Evolutionary conservation across 2,113 vertebrate genomes (phyloP), one percentile per base, ranked within the genome.

Genomic region (Ursus arctos): DNA sequence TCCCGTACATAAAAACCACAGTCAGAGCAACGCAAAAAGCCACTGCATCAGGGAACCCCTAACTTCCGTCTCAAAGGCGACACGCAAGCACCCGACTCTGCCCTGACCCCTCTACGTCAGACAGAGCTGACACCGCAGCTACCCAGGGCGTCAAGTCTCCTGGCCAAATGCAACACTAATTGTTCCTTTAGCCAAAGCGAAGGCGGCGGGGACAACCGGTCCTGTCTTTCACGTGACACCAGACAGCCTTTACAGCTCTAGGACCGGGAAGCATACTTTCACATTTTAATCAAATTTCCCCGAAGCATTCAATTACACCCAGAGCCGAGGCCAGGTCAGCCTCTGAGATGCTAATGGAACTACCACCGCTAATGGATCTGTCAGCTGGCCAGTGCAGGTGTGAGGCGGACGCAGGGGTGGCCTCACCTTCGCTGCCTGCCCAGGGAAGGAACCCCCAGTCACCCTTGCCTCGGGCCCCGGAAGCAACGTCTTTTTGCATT

Each of bases 251-350:
- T 22, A 24, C 11, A 82, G 88, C 57, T 86, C 57, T 49, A 40
- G 2, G 89, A 63, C 49, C 40, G n/a, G 36, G 95, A 94, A 96
- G 22, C 96, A 69, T 81, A 95, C 94, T 95, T 90, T 40, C 67
- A 85, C 76, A 55, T 97, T 97, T 97, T 95, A 93, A 94, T 97
- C 88, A 95, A 59, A 85, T 96, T 97, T 95, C 83, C 71, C 93
- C 84, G 69, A n/a, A 83, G 83, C 55, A 86, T 86, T 91, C 53
- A 61, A 24, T 94, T 57, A 84, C 3, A 74, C 6, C 24, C 67
- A 55, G 55, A 69, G 72, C 89, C 93, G 71, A 47, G 53, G 57
- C 47, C 55, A 87, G 76, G 69, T 33, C 85, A 67, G 88, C 51
- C 49, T 67, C 92, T n/a, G 2, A 31, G 71, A n/a, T 0, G 3